Evolutionary conservation across 2,797 vertebrate genomes (phyloP).

Genomic region (Oreonectes daqikongensis): DNA sequence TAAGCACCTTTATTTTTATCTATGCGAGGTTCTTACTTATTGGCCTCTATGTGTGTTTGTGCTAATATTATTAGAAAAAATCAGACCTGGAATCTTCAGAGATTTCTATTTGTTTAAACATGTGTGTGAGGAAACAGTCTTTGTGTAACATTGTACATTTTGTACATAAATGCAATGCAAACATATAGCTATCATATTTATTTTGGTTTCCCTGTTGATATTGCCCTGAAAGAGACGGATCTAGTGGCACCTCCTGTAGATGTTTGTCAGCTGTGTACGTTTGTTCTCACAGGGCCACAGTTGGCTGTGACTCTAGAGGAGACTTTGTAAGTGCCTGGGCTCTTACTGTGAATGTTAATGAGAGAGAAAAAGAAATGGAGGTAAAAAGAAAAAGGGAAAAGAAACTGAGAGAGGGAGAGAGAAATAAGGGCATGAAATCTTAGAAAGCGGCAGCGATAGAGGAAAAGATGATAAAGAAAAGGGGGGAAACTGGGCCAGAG

Average conservation of each 20-base stretch:
- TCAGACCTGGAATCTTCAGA: no score
- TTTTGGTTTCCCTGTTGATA: constrained; percentile 54
- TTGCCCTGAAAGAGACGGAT: constrained; percentile 67
- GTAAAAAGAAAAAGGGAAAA: constrained; percentile 24
- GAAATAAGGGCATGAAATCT: constrained; percentile 46
- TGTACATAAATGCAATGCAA: not conserved
- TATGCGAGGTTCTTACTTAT: no score
- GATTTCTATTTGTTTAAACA: no score
- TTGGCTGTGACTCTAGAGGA: constrained; percentile 75
- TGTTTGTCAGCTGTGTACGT: constrained; percentile 75
- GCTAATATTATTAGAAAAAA: not conserved
- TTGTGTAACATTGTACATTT: not conserved
- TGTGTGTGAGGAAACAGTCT: no score
- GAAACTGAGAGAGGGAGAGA: constrained; percentile 19
- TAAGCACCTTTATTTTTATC: no score
- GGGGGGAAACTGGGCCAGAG: constrained; percentile 55
- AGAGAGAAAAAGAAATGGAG: constrained; percentile 58
- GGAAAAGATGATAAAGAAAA: constrained; percentile 27
- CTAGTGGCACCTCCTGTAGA: constrained; percentile 74
- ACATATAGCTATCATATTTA: not conserved
- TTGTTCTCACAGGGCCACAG: constrained; percentile 77
- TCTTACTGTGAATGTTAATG: constrained; percentile 85
- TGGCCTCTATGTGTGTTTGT: no score
- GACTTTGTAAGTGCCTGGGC: constrained; percentile 75
- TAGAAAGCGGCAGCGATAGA: constrained; percentile 33